Percentiles rank a stretch among this genome's conserved stretches.
Evolutionary conservation across 2,888 invertebrate genomes (phyloP).

Genomic region (Endotricha flammealis): DNA sequence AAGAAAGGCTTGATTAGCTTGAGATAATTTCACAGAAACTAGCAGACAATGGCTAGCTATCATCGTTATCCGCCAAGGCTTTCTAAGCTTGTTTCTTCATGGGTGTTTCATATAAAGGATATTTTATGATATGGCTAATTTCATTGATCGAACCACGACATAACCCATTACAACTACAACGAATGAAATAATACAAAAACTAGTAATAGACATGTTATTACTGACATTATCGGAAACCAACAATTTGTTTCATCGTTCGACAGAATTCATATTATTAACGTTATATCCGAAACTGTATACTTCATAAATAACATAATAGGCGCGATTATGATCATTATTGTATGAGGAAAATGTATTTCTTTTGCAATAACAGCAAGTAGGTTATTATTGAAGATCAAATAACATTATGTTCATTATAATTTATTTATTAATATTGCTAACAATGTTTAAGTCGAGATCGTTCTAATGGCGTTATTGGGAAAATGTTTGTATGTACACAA

Average conservation of each 20-base stretch:
- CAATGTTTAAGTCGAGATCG: no score
- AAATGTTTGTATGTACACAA: no score
- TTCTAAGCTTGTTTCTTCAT: no score
- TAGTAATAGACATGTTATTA: slow-evolving; percentile 66
- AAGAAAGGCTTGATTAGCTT: no score
- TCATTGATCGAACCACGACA: no score
- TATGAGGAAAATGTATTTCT: slow-evolving; percentile 24
- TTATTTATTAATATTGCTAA: slow-evolving; percentile 8
- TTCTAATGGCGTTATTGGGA: no score
- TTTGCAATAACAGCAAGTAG: slow-evolving; percentile 20
- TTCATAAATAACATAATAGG: slow-evolving; percentile 12
- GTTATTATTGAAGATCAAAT: slow-evolving; percentile 9
- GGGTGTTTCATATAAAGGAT: no score
- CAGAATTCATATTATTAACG: slow-evolving; percentile 30
- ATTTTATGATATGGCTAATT: no score
- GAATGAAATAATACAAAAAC: slow-evolving; percentile 57
- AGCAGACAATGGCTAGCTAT: no score
- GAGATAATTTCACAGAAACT: no score
- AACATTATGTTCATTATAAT: slow-evolving; percentile 6
- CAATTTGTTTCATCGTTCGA: slow-evolving; percentile 51
- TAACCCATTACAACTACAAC: slow-evolving; percentile 61
- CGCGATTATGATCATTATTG: slow-evolving; percentile 25
- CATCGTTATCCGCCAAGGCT: no score
- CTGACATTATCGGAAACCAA: slow-evolving; percentile 53
- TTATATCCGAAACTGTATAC: slow-evolving; percentile 12